Conservation (phyloP, 2,888 invertebrate genomes). For the Drosophila macrospina region DNA sequence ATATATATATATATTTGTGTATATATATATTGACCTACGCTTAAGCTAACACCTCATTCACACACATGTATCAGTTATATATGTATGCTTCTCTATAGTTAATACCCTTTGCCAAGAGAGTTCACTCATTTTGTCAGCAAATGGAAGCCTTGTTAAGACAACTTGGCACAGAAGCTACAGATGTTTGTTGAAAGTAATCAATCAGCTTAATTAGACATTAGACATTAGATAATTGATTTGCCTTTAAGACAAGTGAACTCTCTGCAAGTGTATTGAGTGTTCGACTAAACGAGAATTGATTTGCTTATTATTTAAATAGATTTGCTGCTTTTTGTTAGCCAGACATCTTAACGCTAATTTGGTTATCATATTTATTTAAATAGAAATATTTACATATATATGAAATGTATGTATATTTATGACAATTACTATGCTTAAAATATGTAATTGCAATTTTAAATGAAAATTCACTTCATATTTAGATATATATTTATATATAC, state of each 20-base stretch:
- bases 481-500: slow-evolving; percentile 13
- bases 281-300: slow-evolving; percentile 30
- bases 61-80: slow-evolving; percentile 45
- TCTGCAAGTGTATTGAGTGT: slow-evolving; percentile 8
- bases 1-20: too few relatives aligned
- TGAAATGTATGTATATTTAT: slow-evolving; percentile 34
- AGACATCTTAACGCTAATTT: slow-evolving; percentile 68
- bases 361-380: slow-evolving; percentile 55
- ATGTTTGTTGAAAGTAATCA: neutral
- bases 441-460: slow-evolving; percentile 39
- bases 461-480: slow-evolving; percentile 24
- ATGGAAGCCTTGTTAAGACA: neutral
- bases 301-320: slow-evolving; percentile 68
- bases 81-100: slow-evolving; percentile 41
- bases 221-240: too few relatives aligned
- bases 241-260: neutral
- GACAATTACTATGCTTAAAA: slow-evolving; percentile 34
- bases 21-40: slow-evolving; percentile 27
- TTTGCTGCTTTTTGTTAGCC: slow-evolving; percentile 39
- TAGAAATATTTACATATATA: slow-evolving; percentile 66
- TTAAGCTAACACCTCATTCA: slow-evolving; percentile 31
- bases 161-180: neutral
- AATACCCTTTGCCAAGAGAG: slow-evolving; percentile 18
- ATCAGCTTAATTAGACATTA: neutral
- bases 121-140: neutral